Evolutionary conservation across 2,888 invertebrate species (phyloP).

Genomic region (Dorcus hopei): DNA sequence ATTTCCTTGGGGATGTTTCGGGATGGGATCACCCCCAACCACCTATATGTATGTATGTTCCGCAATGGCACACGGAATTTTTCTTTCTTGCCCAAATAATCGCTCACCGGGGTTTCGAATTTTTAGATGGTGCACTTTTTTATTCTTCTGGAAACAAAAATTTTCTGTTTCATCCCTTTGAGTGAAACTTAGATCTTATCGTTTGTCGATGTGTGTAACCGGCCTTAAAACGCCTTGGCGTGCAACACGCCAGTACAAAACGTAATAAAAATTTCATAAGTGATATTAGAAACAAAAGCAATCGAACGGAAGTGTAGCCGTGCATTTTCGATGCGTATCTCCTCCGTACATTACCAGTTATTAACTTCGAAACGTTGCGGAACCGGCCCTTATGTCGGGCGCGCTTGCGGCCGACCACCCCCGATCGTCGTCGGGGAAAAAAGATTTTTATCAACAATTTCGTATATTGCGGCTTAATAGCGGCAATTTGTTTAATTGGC

Average conservation of each 20-base stretch:
- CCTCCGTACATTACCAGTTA: not conserved
- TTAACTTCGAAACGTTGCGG: not conserved
- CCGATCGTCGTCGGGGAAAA: not conserved
- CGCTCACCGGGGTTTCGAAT: too few species aligned
- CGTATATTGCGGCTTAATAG: conserved; percentile 14
- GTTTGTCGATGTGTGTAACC: too few species aligned
- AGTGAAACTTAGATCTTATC: too few species aligned
- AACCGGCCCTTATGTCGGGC: not conserved
- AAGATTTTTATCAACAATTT: conserved; percentile 11
- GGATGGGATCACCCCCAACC: not conserved
- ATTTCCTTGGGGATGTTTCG: conserved; percentile 39
- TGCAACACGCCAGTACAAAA: not conserved
- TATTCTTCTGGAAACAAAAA: too few species aligned
- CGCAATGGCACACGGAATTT: too few species aligned
- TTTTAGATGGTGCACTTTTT: too few species aligned
- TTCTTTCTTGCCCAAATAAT: too few species aligned
- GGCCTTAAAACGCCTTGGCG: too few species aligned
- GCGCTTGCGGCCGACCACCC: not conserved
- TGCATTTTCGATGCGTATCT: not conserved
- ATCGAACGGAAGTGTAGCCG: not conserved
- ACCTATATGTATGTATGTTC: too few species aligned
- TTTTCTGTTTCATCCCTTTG: too few species aligned
- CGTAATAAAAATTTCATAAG: too few species aligned
- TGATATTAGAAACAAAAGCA: too few species aligned
- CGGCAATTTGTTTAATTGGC: conserved; percentile 18